phyloP scores from a whole-genome alignment of 2,888 invertebrate genomes.

The Mythimna lalbum region DNA sequence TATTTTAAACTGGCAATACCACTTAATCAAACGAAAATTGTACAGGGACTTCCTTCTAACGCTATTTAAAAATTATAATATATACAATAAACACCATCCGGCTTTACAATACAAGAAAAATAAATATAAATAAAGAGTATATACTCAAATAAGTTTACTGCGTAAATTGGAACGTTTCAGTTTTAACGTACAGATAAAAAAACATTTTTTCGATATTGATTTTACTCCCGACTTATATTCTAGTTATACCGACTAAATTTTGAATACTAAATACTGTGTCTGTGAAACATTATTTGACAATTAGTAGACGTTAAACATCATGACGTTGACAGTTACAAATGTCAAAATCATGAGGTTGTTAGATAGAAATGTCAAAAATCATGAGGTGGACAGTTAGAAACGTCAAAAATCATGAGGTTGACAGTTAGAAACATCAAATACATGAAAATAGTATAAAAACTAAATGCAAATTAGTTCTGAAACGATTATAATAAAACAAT shows the following conservation, averaged over 20 bases:
- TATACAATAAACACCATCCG: constrained; percentile 68
- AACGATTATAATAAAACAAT: not conserved
- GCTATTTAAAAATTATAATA: constrained; percentile 66
- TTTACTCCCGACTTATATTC: constrained; percentile 74
- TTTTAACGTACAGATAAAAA: constrained; percentile 55
- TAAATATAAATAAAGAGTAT: constrained; percentile 71
- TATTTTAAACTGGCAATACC: constrained; percentile 49
- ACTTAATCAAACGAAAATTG: constrained; percentile 53
- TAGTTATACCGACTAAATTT: constrained; percentile 73
- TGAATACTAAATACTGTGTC: constrained; percentile 70
- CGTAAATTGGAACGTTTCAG: constrained; percentile 67
- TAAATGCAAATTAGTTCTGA: constrained; percentile 15
- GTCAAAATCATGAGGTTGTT: not conserved
- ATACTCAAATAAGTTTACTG: constrained; percentile 70
- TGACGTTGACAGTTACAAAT: constrained; percentile 14
- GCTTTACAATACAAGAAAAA: constrained; percentile 64
- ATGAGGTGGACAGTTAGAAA: constrained; percentile 21
- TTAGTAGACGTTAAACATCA: not conserved
- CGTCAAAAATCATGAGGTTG: constrained; percentile 8
- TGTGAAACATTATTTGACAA: constrained; percentile 55
- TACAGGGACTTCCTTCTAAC: constrained; percentile 59
- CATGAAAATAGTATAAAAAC: not conserved
- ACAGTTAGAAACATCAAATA: constrained; percentile 6
- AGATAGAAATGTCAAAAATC: not conserved
- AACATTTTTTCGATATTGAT: constrained; percentile 59